These are phyloP conservation scores for Physeter macrocephalus DNA, from an alignment of 2,113 vertebrate species.

Conservation along the genomic window DNA sequence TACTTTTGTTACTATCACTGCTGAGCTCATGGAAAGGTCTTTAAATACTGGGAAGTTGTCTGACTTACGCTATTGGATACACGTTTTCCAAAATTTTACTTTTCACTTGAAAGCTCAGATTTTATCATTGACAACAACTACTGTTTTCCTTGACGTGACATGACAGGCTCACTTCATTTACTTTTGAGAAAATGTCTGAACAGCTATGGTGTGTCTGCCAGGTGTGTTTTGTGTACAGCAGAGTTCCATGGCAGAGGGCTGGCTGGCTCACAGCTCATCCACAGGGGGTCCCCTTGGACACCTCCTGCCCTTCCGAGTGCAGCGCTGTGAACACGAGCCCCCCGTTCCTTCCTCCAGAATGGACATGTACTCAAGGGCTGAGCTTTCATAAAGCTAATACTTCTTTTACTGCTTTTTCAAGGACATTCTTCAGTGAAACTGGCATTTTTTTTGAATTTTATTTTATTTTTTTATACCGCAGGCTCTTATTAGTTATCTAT, in stretches of 20 bases:
- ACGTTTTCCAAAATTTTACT: background rate
- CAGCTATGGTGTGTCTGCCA: background rate
- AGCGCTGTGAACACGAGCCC: too few species aligned
- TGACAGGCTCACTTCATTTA: background rate
- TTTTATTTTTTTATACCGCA: too few species aligned
- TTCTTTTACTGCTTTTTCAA: background rate
- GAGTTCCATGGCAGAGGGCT: rapidly evolving
- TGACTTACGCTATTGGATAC: background rate
- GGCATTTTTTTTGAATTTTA: too few species aligned
- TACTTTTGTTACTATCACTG: background rate
- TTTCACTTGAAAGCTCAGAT: background rate
- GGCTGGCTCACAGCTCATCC: rapidly evolving
- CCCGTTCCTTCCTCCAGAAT: background rate
- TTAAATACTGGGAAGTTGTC: background rate
- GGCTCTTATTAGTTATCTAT: too few species aligned
- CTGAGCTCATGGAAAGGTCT: background rate
- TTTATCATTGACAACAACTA: background rate
- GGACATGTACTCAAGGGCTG: too few species aligned
- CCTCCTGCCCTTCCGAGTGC: rapidly evolving
- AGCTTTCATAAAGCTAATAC: background rate
- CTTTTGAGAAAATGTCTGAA: background rate
- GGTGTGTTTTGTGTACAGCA: too few species aligned
- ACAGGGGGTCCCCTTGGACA: background rate
- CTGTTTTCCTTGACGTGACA: background rate
- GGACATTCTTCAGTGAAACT: background rate